Evolutionary conservation across 1,140 invertebrate genomes (phyloP), one percentile per base, ranked within the genome.

Genomic region (Chrysopa pallens): DNA sequence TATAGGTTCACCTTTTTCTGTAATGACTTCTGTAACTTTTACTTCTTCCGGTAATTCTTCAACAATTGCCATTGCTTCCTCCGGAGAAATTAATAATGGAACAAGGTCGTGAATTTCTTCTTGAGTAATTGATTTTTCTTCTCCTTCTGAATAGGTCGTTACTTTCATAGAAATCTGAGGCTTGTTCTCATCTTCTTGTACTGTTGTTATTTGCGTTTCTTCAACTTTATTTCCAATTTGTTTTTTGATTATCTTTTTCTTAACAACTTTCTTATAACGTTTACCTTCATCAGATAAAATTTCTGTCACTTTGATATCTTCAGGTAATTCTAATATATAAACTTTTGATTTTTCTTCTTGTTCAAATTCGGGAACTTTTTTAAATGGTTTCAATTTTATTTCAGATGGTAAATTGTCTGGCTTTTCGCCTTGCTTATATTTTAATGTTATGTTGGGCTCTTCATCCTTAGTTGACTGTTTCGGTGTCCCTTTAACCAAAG

Each of bases 401-500:
- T 62, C 48, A 43, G 68, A 64, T 2, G 59, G 58, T 29, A 60
- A 52, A 35, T 73, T 66, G 49, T 71, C 67, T 1, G 66, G 63
- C 50, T 63, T 62, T 29, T 67, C 57, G 43, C 57, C 58, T 42
- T 60, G 52, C 31, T 73, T 72, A 46, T 67, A 72, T 52, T 66
- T 67, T 39, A 74, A 68, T 49, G 68, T 72, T 6, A 76, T 52
- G 40, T 72, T 62, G 2, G 62, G 61, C 49, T 70, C 58, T 50
- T 71, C 64, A 36, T 66, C 57, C 29, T 59, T 53, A 48, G 67
- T 61, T 28, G 55, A 41, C 27, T 62, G 54, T 51, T 73, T 73
- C 1, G 73, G 72, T 45, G 58, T 58, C 6, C 73, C 72, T 29
- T 66, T 63, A 36, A 64, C 51, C 13, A 72, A 50, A 29, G 64